These are phyloP conservation scores for Dipodomys spectabilis DNA, from an alignment of 2,113 vertebrate species.

Conservation along the genomic window DNA sequence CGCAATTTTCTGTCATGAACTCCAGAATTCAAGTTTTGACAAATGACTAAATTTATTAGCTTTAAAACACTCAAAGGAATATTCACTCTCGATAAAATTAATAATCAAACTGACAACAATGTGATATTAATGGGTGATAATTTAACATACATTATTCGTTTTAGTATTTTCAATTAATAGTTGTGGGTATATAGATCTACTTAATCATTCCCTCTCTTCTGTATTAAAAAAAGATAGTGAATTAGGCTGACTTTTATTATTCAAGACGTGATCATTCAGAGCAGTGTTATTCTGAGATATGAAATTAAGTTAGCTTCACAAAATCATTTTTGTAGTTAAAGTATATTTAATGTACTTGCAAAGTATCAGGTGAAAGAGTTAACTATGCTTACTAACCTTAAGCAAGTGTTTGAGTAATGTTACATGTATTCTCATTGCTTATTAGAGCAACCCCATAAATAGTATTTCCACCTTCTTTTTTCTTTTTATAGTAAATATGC, in stretches of 20 bases:
- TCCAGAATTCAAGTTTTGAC: background rate
- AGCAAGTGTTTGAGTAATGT: background rate
- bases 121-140: background rate
- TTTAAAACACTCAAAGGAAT: constrained; percentile 47
- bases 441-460: background rate
- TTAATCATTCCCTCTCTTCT: background rate
- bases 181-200: background rate
- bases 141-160: background rate
- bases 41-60: background rate
- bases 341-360: background rate
- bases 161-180: constrained; percentile 12
- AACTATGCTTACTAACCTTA: background rate
- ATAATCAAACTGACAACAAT: constrained; percentile 23
- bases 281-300: background rate
- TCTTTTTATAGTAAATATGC: background rate
- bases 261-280: background rate
- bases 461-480: no score
- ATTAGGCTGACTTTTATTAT: constrained; percentile 9
- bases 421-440: background rate
- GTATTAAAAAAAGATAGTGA: constrained; percentile 1
- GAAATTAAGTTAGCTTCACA: constrained; percentile 54
- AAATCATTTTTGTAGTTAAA: constrained; percentile 24
- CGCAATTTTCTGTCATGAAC: constrained; percentile 8
- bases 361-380: background rate
- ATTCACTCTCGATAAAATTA: constrained; percentile 33